These are phyloP conservation scores for Dasysyrphus tricinctus DNA, from an alignment of 2,888 invertebrate genomes.

Conservation along the genomic window DNA sequence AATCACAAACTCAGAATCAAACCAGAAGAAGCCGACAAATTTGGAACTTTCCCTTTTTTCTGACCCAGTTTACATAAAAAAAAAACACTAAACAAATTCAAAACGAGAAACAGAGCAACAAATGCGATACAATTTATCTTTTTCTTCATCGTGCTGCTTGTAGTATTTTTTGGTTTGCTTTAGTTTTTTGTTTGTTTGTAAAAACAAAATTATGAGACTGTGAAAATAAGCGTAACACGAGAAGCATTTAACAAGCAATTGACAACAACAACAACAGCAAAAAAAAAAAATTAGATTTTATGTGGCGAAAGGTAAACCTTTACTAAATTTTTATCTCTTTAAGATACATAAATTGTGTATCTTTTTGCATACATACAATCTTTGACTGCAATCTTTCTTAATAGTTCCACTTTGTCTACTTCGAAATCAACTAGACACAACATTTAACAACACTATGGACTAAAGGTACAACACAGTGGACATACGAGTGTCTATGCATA, in stretches of 20 bases:
- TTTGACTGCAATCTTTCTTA: conserved; percentile 31
- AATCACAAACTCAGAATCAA: conserved; percentile 48
- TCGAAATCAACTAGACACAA: conserved; percentile 31
- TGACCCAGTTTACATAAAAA: conserved; percentile 45
- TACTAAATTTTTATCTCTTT: not conserved
- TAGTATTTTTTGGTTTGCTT: not conserved
- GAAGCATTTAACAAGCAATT: conserved; percentile 9
- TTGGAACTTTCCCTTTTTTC: conserved; percentile 70
- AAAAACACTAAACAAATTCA: not conserved
- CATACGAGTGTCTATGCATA: not conserved
- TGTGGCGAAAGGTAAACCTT: conserved; percentile 7
- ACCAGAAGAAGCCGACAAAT: conserved; percentile 16
- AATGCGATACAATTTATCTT: conserved; percentile 39
- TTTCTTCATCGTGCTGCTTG: conserved; percentile 11
- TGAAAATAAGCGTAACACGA: conserved; percentile 30
- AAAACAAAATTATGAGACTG: conserved; percentile 23
- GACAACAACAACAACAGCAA: not conserved
- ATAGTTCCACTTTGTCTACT: conserved; percentile 48
- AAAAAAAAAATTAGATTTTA: not conserved
- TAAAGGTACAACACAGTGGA: not conserved
- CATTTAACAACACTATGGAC: conserved; percentile 16
- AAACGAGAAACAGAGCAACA: conserved; percentile 30
- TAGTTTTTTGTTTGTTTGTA: not conserved
- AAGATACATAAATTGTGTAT: conserved; percentile 19
- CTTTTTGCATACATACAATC: conserved; percentile 22